Conservation (phyloP, 2,797 vertebrate genomes). For the Petrocephalus schoutedeni region DNA sequence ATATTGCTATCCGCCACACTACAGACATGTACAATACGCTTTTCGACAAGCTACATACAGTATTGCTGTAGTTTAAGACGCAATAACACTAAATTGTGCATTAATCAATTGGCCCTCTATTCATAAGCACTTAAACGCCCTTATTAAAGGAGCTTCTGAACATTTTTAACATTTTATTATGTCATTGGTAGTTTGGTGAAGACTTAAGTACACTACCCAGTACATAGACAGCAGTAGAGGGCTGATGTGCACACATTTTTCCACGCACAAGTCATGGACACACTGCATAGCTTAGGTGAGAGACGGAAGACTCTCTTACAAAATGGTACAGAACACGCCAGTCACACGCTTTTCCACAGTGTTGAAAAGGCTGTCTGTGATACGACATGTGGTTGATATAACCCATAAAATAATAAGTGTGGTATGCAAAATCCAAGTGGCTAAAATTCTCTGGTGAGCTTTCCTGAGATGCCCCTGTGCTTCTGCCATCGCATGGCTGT, state of each 20-base stretch:
- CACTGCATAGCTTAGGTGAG: neutral
- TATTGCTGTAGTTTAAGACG: neutral
- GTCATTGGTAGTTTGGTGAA: neutral
- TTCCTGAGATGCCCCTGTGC: neutral
- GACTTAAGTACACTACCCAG: neutral
- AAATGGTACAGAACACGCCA: neutral
- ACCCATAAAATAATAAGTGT: neutral
- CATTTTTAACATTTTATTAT: slow-evolving; percentile 1
- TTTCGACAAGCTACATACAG: neutral
- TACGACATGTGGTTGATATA: neutral
- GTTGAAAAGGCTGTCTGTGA: neutral
- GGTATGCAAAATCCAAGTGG: neutral
- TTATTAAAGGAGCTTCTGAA: neutral
- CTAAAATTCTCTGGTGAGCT: slow-evolving; percentile 10
- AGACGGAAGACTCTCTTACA: neutral
- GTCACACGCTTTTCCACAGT: neutral
- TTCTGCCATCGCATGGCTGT: neutral
- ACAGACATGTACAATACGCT: neutral
- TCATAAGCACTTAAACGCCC: neutral
- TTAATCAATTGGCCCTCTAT: neutral
- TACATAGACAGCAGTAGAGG: neutral
- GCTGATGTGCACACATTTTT: neutral
- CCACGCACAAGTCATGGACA: slow-evolving; percentile 3
- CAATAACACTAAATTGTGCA: neutral
- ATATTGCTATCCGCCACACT: neutral